Conservation (phyloP, 2,888 invertebrate species). For the Ormyrus pomaceus region DNA sequence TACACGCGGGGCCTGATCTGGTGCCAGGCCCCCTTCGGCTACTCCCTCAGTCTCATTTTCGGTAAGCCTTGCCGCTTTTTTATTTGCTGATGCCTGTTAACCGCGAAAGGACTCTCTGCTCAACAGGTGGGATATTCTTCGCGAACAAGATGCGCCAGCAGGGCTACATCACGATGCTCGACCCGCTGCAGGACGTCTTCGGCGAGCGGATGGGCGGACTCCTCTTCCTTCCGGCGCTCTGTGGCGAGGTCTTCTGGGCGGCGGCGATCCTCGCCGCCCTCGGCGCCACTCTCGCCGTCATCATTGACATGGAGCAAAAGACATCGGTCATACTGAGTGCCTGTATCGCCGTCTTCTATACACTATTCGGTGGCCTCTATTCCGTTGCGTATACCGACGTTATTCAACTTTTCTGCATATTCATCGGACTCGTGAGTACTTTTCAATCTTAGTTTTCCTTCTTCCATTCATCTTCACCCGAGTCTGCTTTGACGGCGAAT, state of each 20-base stretch:
- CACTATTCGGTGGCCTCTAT: conserved; percentile 97
- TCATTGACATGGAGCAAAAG: conserved; percentile 95
- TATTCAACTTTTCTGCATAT: conserved; percentile 98
- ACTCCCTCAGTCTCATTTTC: conserved; percentile 95
- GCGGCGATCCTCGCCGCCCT: conserved; percentile 97
- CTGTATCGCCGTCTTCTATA: conserved; percentile 97
- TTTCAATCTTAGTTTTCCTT: too few species aligned
- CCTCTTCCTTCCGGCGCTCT: conserved; percentile 95
- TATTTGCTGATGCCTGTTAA: background rate
- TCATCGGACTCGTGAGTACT: conserved; percentile 88
- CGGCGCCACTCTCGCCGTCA: conserved; percentile 96
- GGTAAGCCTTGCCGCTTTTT: conserved; percentile 78
- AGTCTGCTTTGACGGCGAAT: too few species aligned
- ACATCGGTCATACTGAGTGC: conserved; percentile 96
- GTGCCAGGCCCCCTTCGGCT: conserved; percentile 99
- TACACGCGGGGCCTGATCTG: conserved; percentile 95
- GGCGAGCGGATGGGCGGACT: conserved; percentile 98
- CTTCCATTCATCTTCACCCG: too few species aligned
- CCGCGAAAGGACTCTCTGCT: background rate
- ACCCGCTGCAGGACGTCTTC: conserved; percentile 97
- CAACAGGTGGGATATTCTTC: conserved; percentile 95
- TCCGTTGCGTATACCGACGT: conserved; percentile 99
- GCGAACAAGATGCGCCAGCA: conserved; percentile 98
- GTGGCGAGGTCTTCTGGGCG: conserved; percentile 99
- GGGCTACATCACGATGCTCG: conserved; percentile 99